Percentiles rank a stretch among this genome's conserved stretches.
Evolutionary conservation across 1,140 invertebrate genomes (phyloP).

Genomic region (Bicyclus anynana): DNA sequence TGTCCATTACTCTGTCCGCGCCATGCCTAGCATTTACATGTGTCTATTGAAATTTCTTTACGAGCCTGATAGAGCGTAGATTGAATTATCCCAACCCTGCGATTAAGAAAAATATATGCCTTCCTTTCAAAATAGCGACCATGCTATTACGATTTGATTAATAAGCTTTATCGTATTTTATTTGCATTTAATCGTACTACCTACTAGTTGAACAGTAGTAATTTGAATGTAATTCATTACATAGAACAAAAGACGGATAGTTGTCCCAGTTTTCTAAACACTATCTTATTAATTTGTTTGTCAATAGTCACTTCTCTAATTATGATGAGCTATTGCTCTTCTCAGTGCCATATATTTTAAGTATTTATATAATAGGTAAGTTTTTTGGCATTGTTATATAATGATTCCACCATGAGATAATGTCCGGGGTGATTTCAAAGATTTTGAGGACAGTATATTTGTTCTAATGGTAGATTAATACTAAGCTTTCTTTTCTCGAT

Average conservation of each 20-base stretch:
- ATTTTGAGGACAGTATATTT: slow-evolving; percentile 3
- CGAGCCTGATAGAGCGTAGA: slow-evolving; percentile 1
- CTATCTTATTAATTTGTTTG: too few relatives aligned
- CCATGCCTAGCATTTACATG: slow-evolving; percentile 6
- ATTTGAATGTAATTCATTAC: too few relatives aligned
- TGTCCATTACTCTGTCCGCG: slow-evolving; percentile 11
- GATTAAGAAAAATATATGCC: background rate
- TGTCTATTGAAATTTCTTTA: slow-evolving; percentile 9
- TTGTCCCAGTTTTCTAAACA: too few relatives aligned
- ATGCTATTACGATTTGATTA: background rate
- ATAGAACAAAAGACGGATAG: too few relatives aligned
- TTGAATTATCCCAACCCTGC: background rate
- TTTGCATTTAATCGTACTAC: too few relatives aligned
- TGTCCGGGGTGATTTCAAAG: background rate
- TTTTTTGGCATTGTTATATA: too few relatives aligned
- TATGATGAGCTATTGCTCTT: too few relatives aligned
- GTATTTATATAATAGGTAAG: too few relatives aligned
- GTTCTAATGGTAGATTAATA: slow-evolving; percentile 9
- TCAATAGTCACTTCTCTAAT: too few relatives aligned
- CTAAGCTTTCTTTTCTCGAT: background rate
- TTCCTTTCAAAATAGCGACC: background rate
- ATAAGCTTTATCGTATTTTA: too few relatives aligned
- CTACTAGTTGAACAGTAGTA: too few relatives aligned
- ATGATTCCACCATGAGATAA: background rate
- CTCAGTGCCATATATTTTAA: too few relatives aligned